phyloP scores from a whole-genome alignment of 2,113 vertebrate genomes.

The Myocastor coypus region DNA sequence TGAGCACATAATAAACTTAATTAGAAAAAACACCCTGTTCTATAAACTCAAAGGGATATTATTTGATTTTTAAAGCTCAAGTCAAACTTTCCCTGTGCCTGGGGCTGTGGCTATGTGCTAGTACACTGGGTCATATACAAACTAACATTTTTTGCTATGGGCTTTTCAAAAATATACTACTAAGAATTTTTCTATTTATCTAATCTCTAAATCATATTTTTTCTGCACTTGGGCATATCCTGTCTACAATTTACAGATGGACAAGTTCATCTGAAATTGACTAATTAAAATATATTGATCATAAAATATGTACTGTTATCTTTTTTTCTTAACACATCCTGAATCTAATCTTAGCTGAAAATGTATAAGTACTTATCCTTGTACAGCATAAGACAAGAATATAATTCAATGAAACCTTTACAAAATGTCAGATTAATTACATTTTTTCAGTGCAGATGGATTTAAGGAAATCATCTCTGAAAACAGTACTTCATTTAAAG shows the following conservation, averaged over 20 bases:
- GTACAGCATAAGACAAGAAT: slow-evolving; percentile 83
- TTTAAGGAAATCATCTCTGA: slow-evolving; percentile 86
- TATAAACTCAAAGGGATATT: neutral
- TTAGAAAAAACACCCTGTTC: neutral
- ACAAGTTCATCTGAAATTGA: slow-evolving; percentile 76
- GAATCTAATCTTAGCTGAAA: slow-evolving; percentile 80
- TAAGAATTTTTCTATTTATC: slow-evolving; percentile 62
- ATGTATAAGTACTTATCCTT: slow-evolving; percentile 84
- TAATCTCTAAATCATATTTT: slow-evolving; percentile 55
- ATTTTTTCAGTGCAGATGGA: slow-evolving; percentile 84
- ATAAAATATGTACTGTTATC: slow-evolving; percentile 83
- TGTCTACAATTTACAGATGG: slow-evolving; percentile 77
- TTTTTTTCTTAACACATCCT: slow-evolving; percentile 84
- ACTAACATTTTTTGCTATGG: slow-evolving; percentile 41
- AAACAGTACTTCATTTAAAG: slow-evolving; percentile 84
- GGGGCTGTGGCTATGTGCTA: neutral
- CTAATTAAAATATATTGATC: slow-evolving; percentile 82
- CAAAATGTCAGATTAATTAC: slow-evolving; percentile 87
- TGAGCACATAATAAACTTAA: slow-evolving; percentile 57
- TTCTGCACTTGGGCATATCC: slow-evolving; percentile 71
- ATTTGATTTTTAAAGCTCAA: slow-evolving; percentile 11
- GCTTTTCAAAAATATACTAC: slow-evolving; percentile 46
- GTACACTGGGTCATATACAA: neutral
- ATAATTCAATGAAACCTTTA: slow-evolving; percentile 87
- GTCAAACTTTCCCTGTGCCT: neutral